These are phyloP conservation scores for Hylaea fasciaria DNA, from an alignment of 2,888 invertebrate genomes.

Conservation along the genomic window DNA sequence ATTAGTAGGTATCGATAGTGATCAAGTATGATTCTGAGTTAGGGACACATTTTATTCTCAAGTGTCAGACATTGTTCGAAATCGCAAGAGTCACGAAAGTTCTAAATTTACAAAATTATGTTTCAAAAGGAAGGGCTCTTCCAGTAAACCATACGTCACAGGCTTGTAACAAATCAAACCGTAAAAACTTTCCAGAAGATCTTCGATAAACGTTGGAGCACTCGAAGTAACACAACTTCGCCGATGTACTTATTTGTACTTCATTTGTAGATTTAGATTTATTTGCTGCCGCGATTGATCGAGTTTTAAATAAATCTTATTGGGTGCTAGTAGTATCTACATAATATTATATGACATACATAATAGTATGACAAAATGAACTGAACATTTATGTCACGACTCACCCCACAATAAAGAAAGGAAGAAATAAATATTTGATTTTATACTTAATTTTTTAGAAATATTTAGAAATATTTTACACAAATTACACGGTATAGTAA, in stretches of 20 bases:
- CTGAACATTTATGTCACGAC: too few species aligned
- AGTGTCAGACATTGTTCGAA: not conserved
- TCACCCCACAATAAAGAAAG: too few species aligned
- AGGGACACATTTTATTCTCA: too few species aligned
- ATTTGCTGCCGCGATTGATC: slow-evolving; percentile 16
- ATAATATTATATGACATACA: too few species aligned
- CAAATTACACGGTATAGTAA: too few species aligned
- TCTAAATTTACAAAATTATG: not conserved
- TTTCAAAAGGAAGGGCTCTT: slow-evolving; percentile 38
- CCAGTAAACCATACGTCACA: slow-evolving; percentile 46
- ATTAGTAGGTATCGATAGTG: too few species aligned
- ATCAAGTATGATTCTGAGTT: too few species aligned
- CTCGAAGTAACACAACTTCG: slow-evolving; percentile 63
- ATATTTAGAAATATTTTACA: too few species aligned
- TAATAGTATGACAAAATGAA: too few species aligned
- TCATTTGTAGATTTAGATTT: slow-evolving; percentile 59
- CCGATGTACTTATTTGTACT: slow-evolving; percentile 76
- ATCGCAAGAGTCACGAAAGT: not conserved
- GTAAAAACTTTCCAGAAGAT: slow-evolving; percentile 78
- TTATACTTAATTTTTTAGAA: too few species aligned
- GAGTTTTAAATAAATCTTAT: slow-evolving; percentile 5
- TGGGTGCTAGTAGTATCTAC: not conserved
- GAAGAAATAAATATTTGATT: too few species aligned
- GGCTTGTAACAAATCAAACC: slow-evolving; percentile 78
- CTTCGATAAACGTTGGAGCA: slow-evolving; percentile 72